phyloP scores from a whole-genome alignment of 2,113 vertebrate species.

The Callorhinus ursinus region DNA sequence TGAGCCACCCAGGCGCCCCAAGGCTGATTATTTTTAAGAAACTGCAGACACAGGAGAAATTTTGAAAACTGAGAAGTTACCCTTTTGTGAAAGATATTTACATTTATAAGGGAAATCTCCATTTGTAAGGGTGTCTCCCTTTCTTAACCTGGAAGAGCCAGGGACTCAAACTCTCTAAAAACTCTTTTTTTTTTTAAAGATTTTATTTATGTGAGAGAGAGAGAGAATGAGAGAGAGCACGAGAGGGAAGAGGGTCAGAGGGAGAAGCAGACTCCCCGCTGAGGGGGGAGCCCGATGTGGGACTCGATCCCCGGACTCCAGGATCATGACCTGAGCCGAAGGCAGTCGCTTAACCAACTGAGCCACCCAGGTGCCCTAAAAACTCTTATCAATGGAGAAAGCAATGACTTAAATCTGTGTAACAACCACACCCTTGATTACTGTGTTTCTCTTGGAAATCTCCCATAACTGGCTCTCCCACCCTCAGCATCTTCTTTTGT shows the following conservation, averaged over 20 bases:
- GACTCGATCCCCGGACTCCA: no score
- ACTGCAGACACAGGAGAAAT: background rate
- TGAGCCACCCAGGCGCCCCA: background rate
- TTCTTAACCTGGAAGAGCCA: background rate
- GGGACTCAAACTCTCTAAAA: background rate
- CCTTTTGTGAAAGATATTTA: background rate
- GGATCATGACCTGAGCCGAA: no score
- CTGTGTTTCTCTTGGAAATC: background rate
- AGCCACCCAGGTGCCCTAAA: no score
- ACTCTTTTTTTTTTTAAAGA: background rate
- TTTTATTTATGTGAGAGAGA: no score
- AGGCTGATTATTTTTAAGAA: background rate
- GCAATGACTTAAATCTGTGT: background rate
- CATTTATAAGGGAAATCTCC: background rate
- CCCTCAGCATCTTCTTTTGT: background rate
- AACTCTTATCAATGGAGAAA: background rate
- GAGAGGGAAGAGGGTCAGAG: no score
- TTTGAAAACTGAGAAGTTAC: background rate
- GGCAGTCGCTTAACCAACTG: no score
- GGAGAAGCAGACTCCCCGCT: no score
- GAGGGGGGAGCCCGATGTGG: no score
- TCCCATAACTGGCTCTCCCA: background rate
- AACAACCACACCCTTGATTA: background rate
- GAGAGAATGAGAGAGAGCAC: no score
- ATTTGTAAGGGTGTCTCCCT: background rate